Evolutionary conservation across 2,113 vertebrate genomes (phyloP).

Genomic region (Paraplagusia blochii): DNA sequence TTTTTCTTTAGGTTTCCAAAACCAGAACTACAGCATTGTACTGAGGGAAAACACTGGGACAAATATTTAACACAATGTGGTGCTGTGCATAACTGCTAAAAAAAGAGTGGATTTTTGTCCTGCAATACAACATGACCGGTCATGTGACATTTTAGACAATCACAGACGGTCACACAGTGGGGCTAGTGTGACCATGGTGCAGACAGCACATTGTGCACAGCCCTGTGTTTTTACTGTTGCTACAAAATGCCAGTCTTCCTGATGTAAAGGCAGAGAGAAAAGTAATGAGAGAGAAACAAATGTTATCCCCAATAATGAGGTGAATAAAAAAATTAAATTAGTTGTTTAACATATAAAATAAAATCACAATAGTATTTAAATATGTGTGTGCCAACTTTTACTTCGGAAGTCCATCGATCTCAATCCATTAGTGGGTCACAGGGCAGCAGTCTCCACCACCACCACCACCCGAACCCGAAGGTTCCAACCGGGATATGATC

Average conservation of each 20-base stretch:
- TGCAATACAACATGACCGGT: conserved; percentile 35
- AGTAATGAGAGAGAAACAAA: conserved; percentile 3
- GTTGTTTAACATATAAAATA: too few relatives aligned
- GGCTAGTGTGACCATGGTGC: not conserved
- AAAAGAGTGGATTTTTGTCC: not conserved
- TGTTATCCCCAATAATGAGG: not conserved
- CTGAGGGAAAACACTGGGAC: not conserved
- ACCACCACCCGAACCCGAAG: too few relatives aligned
- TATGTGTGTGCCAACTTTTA: too few relatives aligned
- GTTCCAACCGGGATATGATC: too few relatives aligned
- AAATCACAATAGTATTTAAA: too few relatives aligned
- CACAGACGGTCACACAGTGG: conserved; percentile 5
- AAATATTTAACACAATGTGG: not conserved
- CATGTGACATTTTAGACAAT: conserved; percentile 29
- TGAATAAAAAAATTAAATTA: too few relatives aligned
- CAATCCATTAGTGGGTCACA: too few relatives aligned
- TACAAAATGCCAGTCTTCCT: not conserved
- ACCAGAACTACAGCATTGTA: not conserved
- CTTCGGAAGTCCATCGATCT: too few relatives aligned
- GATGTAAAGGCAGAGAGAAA: not conserved
- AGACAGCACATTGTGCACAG: not conserved
- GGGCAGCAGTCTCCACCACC: too few relatives aligned
- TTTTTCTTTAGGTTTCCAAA: not conserved
- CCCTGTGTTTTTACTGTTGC: conserved; percentile 1
- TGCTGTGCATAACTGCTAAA: not conserved